These are phyloP conservation scores for Sigmodon hispidus DNA, from an alignment of 2,113 vertebrate genomes.

Conservation along the genomic window DNA sequence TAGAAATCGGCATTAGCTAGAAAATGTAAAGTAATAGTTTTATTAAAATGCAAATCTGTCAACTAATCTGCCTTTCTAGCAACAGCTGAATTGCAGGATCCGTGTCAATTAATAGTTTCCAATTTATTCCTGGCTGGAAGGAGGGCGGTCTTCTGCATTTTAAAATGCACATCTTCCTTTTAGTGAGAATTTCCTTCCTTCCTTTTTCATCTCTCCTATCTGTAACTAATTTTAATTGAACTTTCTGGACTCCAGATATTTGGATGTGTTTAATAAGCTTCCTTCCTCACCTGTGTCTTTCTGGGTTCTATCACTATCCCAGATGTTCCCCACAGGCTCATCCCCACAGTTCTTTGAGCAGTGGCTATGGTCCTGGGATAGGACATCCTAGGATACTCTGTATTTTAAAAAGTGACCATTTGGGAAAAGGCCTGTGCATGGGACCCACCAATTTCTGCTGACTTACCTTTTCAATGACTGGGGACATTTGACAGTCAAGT, in stretches of 20 bases:
- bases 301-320: background rate
- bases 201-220: constrained; percentile 50
- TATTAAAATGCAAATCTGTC: constrained; percentile 85
- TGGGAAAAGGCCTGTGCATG: background rate
- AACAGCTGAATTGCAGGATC: constrained; percentile 82
- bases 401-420: constrained; percentile 30
- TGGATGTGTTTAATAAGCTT: constrained; percentile 35
- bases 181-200: constrained; percentile 45
- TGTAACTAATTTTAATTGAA: constrained; percentile 70
- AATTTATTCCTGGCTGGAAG: constrained; percentile 82
- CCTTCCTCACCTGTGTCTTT: background rate
- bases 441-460: background rate
- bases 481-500: constrained; percentile 24
- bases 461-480: constrained; percentile 40
- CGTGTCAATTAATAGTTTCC: constrained; percentile 83
- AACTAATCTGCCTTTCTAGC: constrained; percentile 82
- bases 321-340: background rate
- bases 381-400: background rate
- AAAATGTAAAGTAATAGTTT: constrained; percentile 83
- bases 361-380: background rate
- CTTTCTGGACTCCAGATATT: constrained; percentile 56
- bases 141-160: constrained; percentile 79
- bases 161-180: constrained; percentile 70
- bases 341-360: background rate
- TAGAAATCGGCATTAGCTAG: constrained; percentile 80